Evolutionary conservation across 1,140 invertebrate species (phyloP), one percentile per base, ranked within the genome.

Genomic region (Cepaea nemoralis): DNA sequence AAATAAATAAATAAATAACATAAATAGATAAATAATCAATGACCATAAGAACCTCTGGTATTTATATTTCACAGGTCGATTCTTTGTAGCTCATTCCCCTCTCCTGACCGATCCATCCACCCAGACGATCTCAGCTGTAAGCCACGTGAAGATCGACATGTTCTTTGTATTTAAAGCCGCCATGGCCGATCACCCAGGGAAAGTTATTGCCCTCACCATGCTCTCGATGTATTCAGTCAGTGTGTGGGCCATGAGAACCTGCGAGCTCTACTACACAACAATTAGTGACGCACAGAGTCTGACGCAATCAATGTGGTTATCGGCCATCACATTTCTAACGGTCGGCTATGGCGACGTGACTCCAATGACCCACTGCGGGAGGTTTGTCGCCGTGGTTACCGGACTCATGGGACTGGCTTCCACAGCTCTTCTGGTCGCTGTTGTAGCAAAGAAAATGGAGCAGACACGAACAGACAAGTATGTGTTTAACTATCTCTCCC

Each of bases 401-500:
- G 91, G 91, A 0, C 88, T 91, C n/a, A 88, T 91, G 84, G 91
- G 91, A 1, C 89, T 90, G 0, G 91, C 89, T 12, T 88, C 88
- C 73, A 92, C 91, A 0, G 91, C 91, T 16, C 87, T 92, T 14
- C 87, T 91, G n/a, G 91, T 92, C 0, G 91, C 91, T 14, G 91
- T 92, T 12, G 80, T 91, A 24, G 90, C 91, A 10, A 81, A 88
- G 45, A 91, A 91, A 82, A 79, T 92, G n/a, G 90, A 92, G 84
- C 85, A 91, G 14, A 88, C 88, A 0, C 80, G 91, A 33, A 84
- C 91, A 12, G 91, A 92, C 83, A 91, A 89, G 75, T 91, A 91
- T 82, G 91, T 92, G 12, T 90, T 91, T 82, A 90, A 90, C 76
- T 92, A 91, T 83, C 88, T 92, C 3, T 87, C 91, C 14, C 88